Percentiles rank a stretch among this genome's conserved stretches.
These are phyloP conservation scores for Sabellastarte sp. DNA, from an alignment of 2,888 invertebrate species.

Conservation along the genomic window DNA sequence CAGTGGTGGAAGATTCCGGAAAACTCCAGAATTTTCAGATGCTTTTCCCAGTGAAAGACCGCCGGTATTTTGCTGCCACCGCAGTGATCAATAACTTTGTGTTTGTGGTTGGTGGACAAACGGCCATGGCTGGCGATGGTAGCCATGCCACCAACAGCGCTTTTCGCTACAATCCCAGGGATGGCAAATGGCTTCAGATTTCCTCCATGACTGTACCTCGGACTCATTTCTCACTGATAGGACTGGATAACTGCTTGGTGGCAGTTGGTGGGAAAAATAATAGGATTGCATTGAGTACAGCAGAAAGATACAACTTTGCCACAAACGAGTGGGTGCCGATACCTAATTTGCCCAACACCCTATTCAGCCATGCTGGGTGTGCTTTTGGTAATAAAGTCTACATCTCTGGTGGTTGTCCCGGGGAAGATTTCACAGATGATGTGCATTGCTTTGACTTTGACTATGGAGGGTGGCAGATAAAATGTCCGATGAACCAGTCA, in stretches of 20 bases:
- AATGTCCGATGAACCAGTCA: conserved; percentile 29
- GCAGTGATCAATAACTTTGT: conserved; percentile 33
- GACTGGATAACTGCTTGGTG: conserved; percentile 26
- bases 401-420: conserved; percentile 25
- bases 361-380: conserved; percentile 36
- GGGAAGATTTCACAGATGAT: conserved; percentile 34
- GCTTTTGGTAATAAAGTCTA: conserved; percentile 22
- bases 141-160: conserved; percentile 34
- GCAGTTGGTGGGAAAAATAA: conserved; percentile 35
- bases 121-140: conserved; percentile 37
- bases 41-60: conserved; percentile 22
- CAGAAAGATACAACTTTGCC: conserved; percentile 32
- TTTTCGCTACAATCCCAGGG: conserved; percentile 29
- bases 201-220: conserved; percentile 32
- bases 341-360: conserved; percentile 25
- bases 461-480: conserved; percentile 26
- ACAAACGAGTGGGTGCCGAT: conserved; percentile 31
- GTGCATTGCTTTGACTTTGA: conserved; percentile 30
- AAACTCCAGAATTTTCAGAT: conserved; percentile 19
- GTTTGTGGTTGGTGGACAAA: conserved; percentile 32
- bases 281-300: conserved; percentile 29
- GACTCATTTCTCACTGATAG: conserved; percentile 31
- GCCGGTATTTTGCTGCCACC: conserved; percentile 31
- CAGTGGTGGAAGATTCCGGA: conserved; percentile 16
- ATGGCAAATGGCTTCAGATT: conserved; percentile 32